Percentiles rank a stretch among this genome's conserved stretches.
These are phyloP conservation scores for Trichogramma dendrolimi DNA, from an alignment of 2,888 invertebrate species.

Conservation along the genomic window DNA sequence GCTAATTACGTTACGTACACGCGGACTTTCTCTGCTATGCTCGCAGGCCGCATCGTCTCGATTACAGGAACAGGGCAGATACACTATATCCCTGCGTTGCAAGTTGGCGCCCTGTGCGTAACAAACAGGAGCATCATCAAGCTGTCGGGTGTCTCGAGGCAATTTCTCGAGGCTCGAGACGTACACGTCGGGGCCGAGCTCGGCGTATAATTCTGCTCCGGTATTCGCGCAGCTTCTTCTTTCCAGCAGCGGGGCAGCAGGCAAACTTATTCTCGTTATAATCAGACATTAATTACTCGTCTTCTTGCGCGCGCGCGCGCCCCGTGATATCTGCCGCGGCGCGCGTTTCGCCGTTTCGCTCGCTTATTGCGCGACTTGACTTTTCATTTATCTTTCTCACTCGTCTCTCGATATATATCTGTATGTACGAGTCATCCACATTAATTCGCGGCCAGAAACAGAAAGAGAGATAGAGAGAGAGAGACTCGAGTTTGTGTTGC, in stretches of 20 bases:
- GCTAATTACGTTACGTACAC: too few relatives aligned
- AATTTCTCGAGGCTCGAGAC: too few relatives aligned
- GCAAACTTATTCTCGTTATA: conserved; percentile 42
- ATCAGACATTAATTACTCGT: conserved; percentile 47
- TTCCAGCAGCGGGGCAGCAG: conserved; percentile 26
- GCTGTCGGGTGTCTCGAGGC: too few relatives aligned
- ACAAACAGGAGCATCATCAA: conserved; percentile 5
- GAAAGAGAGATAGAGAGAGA: too few relatives aligned
- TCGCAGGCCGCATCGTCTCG: too few relatives aligned
- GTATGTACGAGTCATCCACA: conserved; percentile 40
- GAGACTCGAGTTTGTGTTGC: too few relatives aligned
- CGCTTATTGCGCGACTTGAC: not conserved
- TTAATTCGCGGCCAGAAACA: conserved; percentile 37
- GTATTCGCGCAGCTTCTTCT: conserved; percentile 34
- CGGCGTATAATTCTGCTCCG: too few relatives aligned
- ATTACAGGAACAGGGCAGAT: too few relatives aligned
- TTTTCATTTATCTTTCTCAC: not conserved
- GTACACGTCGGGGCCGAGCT: too few relatives aligned
- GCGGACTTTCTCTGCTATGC: too few relatives aligned
- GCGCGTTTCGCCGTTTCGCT: not conserved
- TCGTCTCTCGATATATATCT: not conserved
- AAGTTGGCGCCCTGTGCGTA: conserved; percentile 27
- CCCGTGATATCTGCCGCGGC: not conserved
- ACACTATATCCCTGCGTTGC: conserved; percentile 5
- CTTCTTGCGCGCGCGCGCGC: conserved; percentile 1